Base-by-base conservation (phyloP, 2,113 vertebrate genomes). In the Alethe diademata region DNA sequence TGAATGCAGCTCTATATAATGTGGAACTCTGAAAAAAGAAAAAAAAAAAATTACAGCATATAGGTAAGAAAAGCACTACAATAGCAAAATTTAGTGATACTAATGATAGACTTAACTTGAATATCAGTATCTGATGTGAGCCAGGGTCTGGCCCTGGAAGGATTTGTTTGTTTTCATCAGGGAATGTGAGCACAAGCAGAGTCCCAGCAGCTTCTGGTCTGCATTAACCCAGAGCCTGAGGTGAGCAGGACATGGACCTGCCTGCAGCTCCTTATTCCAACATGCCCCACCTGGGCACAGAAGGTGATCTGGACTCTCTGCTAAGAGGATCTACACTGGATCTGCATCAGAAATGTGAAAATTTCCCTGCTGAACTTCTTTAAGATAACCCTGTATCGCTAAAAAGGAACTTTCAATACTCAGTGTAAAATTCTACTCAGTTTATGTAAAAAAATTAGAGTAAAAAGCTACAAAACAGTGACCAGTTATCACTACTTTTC, bases 251-350 rank as follows among this genome's bases (percentile, higher is more conserved):
- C 6, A 3, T 0, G 22, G 35, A 33, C 48, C 35, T 35, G 12
- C 0, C 14, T 40, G 14, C 56, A 78, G 36, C 51, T 36, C 9
- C 23, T 28, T 16, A 6, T 18, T 33, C n/a, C 57, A 42, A 1
- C 2, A 2, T 1, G 26, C 11, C 23, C 18, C 5, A 1, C 11
- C 35, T 15, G 28, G 29, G 14, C 33, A 17, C 5, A 33, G 8
- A 24, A 20, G 10, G 19, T n/a, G 60, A 6, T 20, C 45, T 56
- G 38, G 40, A 42, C n/a, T 19, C 43, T 28, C 29, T 50, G 15
- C 19, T 38, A 8, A 2, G 19, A 45, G 19, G 17, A 35, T 60
- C 17, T 15, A 8, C 29, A 16, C 13, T 12, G 43, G n/a, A 13
- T 31, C 9, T 13, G n/a, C 51, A 56, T 38, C n/a, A 66, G 18